phyloP scores from a whole-genome alignment of 2,797 vertebrate genomes.

The Buceros bicornis region DNA sequence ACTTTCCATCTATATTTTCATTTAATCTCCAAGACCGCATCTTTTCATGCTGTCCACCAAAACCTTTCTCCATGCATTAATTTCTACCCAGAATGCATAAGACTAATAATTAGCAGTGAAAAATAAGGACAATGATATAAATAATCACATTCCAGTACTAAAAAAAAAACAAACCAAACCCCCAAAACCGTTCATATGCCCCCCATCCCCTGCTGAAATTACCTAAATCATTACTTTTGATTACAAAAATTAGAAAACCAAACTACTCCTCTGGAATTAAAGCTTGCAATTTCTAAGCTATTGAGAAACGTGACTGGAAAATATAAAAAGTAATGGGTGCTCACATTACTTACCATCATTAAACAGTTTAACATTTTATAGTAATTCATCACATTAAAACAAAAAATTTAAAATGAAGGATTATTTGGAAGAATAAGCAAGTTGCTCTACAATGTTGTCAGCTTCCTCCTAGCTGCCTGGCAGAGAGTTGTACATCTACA shows the following conservation, averaged over 20 bases:
- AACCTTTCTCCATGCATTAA: not conserved
- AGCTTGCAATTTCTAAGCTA: not conserved
- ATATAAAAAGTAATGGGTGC: not conserved
- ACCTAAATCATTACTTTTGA: not conserved
- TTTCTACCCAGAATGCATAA: not conserved
- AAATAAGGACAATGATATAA: not conserved
- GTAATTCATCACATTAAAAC: not conserved
- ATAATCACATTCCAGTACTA: not conserved
- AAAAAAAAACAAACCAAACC: not conserved
- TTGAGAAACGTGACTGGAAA: constrained; percentile 4
- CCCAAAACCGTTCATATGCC: not conserved
- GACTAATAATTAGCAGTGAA: not conserved
- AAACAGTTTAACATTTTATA: not conserved
- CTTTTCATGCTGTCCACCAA: not conserved
- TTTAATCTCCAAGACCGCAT: not conserved
- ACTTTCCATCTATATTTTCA: not conserved
- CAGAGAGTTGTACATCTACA: not conserved
- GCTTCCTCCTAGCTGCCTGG: not conserved
- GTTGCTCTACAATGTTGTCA: not conserved
- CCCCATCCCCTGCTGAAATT: not conserved
- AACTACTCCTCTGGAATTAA: not conserved
- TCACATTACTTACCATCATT: not conserved
- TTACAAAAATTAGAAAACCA: not conserved
- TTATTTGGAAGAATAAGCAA: not conserved
- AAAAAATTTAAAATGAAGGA: not conserved